Evolutionary conservation across 2,888 invertebrate genomes (phyloP).

Genomic region (Chydorus sphaericus): DNA sequence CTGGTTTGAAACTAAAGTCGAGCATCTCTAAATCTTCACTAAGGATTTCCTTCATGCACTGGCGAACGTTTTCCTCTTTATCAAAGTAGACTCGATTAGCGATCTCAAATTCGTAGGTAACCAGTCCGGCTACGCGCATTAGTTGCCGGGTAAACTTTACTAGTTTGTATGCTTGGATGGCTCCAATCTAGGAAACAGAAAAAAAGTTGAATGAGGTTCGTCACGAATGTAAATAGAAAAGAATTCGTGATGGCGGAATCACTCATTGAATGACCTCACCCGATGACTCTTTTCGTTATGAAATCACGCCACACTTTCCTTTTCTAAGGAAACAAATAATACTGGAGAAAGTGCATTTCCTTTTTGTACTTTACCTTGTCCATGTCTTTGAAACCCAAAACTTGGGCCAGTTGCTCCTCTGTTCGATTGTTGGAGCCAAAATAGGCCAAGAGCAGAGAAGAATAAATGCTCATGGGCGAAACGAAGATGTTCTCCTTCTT

Average conservation of each 20-base stretch:
- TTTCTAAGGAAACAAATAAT: not conserved
- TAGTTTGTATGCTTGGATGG: conserved; percentile 12
- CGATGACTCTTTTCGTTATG: not conserved
- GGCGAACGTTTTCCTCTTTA: conserved; percentile 37
- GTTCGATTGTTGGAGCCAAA: conserved; percentile 58
- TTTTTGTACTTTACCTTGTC: conserved; percentile 36
- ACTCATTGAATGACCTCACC: too few species aligned
- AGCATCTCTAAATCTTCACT: conserved; percentile 25
- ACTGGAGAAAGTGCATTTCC: not conserved
- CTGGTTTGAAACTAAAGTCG: conserved; percentile 47
- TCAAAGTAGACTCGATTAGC: conserved; percentile 66
- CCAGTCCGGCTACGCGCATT: conserved; percentile 6
- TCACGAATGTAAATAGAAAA: not conserved
- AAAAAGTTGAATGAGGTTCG: not conserved
- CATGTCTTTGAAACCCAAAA: conserved; percentile 41
- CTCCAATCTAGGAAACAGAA: not conserved
- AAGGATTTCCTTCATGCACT: conserved; percentile 52
- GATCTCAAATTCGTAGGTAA: conserved; percentile 50
- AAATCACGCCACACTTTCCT: conserved; percentile 13
- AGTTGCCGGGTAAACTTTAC: conserved; percentile 12
- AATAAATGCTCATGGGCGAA: conserved; percentile 74
- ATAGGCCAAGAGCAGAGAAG: conserved; percentile 60
- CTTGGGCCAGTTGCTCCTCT: conserved; percentile 45
- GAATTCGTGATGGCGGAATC: not conserved
- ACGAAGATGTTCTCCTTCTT: conserved; percentile 55